Conservation (phyloP, 2,113 vertebrate genomes). For the Clinocottus analis region DNA sequence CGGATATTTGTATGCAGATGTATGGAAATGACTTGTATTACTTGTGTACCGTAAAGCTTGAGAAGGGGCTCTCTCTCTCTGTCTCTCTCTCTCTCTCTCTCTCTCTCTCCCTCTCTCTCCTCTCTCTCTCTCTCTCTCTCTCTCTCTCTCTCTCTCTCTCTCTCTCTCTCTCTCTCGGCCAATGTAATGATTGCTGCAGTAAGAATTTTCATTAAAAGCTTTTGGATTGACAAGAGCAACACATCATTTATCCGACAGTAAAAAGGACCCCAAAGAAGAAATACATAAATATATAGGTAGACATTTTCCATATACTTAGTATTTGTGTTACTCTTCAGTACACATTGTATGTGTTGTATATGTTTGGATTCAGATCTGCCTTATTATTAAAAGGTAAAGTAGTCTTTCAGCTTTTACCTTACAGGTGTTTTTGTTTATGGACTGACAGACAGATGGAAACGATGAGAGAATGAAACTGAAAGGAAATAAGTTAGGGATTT, state of each 20-base stretch:
- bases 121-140: background rate
- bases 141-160: background rate
- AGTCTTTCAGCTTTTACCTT: background rate
- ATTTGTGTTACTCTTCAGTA: too few species aligned
- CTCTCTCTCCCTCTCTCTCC: too few species aligned
- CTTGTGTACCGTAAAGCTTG: background rate
- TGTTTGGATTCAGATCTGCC: background rate
- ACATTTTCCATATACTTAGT: too few species aligned
- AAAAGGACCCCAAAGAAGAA: background rate
- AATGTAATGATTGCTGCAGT: constrained; percentile 25
- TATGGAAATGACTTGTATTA: background rate
- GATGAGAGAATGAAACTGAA: background rate
- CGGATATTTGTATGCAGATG: constrained; percentile 5
- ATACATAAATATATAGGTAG: too few species aligned
- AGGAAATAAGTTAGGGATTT: constrained; percentile 31
- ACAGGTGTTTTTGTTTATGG: background rate
- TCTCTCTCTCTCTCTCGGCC: background rate
- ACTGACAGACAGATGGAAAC: constrained; percentile 21
- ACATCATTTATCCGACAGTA: constrained; percentile 1
- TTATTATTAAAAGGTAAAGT: background rate
- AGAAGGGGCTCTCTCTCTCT: background rate
- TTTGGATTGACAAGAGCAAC: constrained; percentile 21
- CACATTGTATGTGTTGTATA: background rate
- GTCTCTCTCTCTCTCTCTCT: background rate
- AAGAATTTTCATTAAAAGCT: constrained; percentile 23